Evolutionary conservation across 2,797 vertebrate species (phyloP).

Genomic region (Tangara arthus): DNA sequence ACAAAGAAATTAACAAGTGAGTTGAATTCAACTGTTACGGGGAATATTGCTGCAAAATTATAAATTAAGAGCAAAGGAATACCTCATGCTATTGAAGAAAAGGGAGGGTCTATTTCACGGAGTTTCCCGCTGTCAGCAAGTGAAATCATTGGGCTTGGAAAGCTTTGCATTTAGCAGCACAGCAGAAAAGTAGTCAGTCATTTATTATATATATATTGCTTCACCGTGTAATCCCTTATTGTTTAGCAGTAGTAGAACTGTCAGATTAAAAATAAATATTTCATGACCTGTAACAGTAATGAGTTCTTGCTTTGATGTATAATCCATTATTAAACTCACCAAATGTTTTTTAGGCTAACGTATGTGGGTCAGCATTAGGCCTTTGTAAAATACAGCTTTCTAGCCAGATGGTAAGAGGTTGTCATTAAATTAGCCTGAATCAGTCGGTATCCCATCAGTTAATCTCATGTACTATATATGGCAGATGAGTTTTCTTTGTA

Average conservation of each 20-base stretch:
- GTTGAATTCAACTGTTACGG: background rate
- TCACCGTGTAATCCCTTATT: conserved; percentile 26
- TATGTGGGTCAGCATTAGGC: conserved; percentile 43
- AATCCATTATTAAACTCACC: conserved; percentile 63
- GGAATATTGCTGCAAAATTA: background rate
- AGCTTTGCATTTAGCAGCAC: conserved; percentile 22
- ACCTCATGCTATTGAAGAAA: background rate
- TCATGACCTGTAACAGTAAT: conserved; percentile 46
- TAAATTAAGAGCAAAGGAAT: background rate
- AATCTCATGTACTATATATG: conserved; percentile 49
- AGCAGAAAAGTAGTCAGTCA: conserved; percentile 38
- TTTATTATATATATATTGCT: conserved; percentile 36
- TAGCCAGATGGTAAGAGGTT: conserved; percentile 65
- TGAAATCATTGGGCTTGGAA: background rate
- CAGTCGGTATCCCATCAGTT: conserved; percentile 48
- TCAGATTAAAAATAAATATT: conserved; percentile 66
- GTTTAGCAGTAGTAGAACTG: conserved; percentile 39
- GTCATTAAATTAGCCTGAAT: conserved; percentile 64
- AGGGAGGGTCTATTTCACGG: background rate
- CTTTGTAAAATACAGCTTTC: conserved; percentile 43
- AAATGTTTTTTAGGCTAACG: conserved; percentile 40
- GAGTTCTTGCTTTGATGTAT: conserved; percentile 63
- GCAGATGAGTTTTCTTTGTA: conserved; percentile 61
- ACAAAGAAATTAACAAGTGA: background rate
- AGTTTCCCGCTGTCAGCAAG: background rate